Conservation (phyloP, 2,888 invertebrate species). For the Endotricha flammealis region DNA sequence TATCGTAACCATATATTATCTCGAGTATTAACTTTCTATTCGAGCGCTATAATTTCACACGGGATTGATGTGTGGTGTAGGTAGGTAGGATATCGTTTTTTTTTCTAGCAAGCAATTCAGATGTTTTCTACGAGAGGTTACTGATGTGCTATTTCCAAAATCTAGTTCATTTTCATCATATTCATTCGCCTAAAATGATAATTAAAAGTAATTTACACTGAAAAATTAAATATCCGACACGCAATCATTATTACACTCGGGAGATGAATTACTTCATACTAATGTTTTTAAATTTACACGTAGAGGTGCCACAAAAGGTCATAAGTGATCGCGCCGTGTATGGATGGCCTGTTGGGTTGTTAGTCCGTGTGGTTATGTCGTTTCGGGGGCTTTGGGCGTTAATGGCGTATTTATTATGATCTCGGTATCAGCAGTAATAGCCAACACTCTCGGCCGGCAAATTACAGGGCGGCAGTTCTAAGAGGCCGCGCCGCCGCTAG, state of each 20-base stretch:
- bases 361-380: slow-evolving; percentile 52
- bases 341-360: slow-evolving; percentile 15
- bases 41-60: slow-evolving; percentile 30
- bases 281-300: slow-evolving; percentile 51
- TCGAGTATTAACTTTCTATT: slow-evolving; percentile 28
- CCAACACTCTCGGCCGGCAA: slow-evolving; percentile 76
- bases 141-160: too few species aligned
- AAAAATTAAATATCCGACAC: too few species aligned
- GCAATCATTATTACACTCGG: too few species aligned
- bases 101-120: too few species aligned
- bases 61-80: slow-evolving; percentile 31
- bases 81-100: slow-evolving; percentile 12
- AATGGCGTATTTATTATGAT: slow-evolving; percentile 79
- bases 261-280: slow-evolving; percentile 33
- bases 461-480: slow-evolving; percentile 75
- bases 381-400: slow-evolving; percentile 75
- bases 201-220: too few species aligned
- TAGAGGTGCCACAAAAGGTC: slow-evolving; percentile 21
- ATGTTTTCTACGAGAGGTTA: too few species aligned
- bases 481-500: slow-evolving; percentile 50
- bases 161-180: too few species aligned
- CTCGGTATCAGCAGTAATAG: slow-evolving; percentile 76
- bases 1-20: slow-evolving; percentile 40
- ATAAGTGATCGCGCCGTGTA: slow-evolving; percentile 19
- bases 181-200: too few species aligned